Conservation (phyloP, 2,113 vertebrate species). For the Oxyruncus cristatus region DNA sequence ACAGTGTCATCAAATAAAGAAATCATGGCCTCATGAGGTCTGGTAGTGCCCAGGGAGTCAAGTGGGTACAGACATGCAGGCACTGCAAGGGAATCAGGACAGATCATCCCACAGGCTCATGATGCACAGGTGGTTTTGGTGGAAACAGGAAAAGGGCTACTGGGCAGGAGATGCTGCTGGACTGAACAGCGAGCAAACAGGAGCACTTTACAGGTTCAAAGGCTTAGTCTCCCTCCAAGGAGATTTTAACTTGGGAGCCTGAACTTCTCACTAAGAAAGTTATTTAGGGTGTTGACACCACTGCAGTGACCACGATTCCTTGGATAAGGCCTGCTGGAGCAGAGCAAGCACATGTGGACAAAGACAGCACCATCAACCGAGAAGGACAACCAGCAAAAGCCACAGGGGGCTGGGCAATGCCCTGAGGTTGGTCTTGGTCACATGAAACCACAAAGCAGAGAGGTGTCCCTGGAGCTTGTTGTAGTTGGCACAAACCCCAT, state of each 20-base stretch:
- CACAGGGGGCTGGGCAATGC: background rate
- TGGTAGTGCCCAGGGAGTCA: background rate
- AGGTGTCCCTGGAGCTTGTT: background rate
- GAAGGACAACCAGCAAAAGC: background rate
- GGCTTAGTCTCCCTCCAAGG: background rate
- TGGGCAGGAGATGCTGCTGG: background rate
- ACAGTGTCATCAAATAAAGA: background rate
- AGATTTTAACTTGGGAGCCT: background rate
- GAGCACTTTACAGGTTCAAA: background rate
- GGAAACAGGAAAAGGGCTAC: background rate
- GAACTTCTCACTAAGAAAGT: background rate
- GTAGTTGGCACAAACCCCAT: background rate
- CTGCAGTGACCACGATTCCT: rapidly evolving
- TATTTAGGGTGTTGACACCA: background rate
- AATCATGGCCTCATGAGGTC: background rate
- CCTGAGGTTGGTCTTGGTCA: background rate
- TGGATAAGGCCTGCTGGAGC: background rate
- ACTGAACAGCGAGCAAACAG: rapidly evolving
- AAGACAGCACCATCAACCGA: background rate
- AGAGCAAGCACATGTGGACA: background rate
- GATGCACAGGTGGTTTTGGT: background rate
- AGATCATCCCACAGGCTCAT: no score
- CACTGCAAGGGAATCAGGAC: background rate
- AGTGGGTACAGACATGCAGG: rapidly evolving
- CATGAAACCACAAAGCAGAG: background rate